These are phyloP conservation scores for Silurus asotus DNA, from an alignment of 2,113 vertebrate genomes.

Conservation along the genomic window DNA sequence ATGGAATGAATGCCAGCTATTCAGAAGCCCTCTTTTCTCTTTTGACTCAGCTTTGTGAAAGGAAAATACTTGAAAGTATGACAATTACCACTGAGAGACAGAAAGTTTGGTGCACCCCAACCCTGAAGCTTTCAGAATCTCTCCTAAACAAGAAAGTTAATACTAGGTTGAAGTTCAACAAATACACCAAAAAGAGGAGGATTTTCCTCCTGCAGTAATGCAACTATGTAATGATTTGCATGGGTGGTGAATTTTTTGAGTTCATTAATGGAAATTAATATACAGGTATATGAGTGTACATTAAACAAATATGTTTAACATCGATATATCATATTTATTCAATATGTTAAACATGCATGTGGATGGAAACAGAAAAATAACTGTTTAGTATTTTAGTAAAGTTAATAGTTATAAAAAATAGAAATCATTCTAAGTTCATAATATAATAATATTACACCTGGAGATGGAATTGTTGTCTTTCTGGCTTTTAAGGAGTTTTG, in stretches of 20 bases:
- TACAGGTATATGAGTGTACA: background rate
- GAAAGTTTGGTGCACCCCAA: background rate
- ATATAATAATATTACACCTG: background rate
- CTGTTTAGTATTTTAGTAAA: background rate
- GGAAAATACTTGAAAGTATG: background rate
- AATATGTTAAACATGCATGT: background rate
- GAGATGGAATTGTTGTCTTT: background rate
- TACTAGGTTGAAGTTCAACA: background rate
- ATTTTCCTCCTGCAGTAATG: too few species aligned
- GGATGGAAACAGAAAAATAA: background rate
- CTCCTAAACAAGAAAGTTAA: background rate
- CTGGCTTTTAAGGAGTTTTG: background rate
- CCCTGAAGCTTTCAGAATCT: background rate
- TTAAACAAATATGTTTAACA: background rate
- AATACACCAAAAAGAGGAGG: too few species aligned
- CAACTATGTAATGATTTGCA: background rate
- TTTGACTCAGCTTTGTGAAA: background rate
- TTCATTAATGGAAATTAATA: background rate
- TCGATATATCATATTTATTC: too few species aligned
- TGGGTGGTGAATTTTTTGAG: background rate
- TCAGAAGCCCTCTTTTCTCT: background rate
- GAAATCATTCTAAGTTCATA: background rate
- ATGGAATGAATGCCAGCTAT: background rate
- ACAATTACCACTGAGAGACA: background rate
- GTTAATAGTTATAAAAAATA: background rate